phyloP scores from a whole-genome alignment of 2,888 invertebrate genomes.

The Oegoconia quadripuncta region DNA sequence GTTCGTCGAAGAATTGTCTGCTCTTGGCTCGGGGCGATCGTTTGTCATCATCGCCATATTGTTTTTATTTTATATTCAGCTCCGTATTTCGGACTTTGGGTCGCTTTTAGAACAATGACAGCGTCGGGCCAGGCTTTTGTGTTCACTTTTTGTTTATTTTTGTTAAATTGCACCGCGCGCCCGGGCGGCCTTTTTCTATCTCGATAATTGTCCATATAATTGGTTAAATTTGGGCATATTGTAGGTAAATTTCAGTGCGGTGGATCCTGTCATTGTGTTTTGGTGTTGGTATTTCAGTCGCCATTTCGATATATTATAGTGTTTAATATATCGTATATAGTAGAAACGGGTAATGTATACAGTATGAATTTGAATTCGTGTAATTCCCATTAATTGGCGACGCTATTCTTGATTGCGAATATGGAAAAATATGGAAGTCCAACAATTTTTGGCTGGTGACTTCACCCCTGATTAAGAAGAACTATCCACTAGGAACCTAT shows the following conservation, averaged over 20 bases:
- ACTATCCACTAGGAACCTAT: no score
- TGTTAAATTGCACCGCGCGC: constrained; percentile 53
- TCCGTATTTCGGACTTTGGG: constrained; percentile 3
- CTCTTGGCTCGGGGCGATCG: constrained; percentile 10
- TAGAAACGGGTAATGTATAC: no score
- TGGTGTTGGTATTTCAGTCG: constrained; percentile 7
- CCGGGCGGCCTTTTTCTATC: constrained; percentile 45
- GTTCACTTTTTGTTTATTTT: constrained; percentile 44
- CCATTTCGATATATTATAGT: background rate
- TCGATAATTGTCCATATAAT: constrained; percentile 73
- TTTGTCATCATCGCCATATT: constrained; percentile 20
- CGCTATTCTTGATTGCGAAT: no score
- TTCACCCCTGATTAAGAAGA: no score
- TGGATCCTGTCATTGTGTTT: no score
- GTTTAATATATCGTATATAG: no score
- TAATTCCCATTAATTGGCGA: no score
- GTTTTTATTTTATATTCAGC: constrained; percentile 14
- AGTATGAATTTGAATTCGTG: no score
- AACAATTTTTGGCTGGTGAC: no score
- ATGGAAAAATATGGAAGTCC: no score
- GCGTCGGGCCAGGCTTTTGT: constrained; percentile 33
- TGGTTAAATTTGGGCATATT: constrained; percentile 65
- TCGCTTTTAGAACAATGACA: constrained; percentile 15
- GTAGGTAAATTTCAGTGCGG: constrained; percentile 36
- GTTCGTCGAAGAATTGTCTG: constrained; percentile 3